Conservation (phyloP, 2,113 vertebrate genomes). For the Hemiprocne comata region DNA sequence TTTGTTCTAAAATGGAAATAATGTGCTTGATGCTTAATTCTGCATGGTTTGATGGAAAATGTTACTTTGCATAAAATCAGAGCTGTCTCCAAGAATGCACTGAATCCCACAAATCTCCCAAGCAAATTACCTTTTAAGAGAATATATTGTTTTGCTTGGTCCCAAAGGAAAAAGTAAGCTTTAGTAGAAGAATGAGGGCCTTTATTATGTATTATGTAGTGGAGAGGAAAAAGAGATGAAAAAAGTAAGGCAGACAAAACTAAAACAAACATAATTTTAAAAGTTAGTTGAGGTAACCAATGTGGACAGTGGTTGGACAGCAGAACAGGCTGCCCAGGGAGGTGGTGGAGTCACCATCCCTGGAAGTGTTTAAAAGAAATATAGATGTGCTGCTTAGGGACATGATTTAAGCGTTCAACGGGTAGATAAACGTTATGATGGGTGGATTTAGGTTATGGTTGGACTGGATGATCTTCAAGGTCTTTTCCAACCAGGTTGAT, state of each 20-base stretch:
- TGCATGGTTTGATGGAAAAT: neutral
- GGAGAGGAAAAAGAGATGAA: neutral
- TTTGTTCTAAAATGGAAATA: neutral
- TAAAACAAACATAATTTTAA: neutral
- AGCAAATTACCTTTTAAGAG: constrained; percentile 36
- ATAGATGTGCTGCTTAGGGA: no score
- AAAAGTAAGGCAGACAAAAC: neutral
- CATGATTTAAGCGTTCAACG: no score
- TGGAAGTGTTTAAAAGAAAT: no score
- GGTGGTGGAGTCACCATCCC: no score
- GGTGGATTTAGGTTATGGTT: no score
- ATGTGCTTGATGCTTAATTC: neutral
- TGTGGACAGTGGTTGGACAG: no score
- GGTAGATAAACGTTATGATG: no score
- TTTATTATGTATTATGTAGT: neutral
- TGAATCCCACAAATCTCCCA: constrained; percentile 14
- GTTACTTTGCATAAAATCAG: constrained; percentile 15
- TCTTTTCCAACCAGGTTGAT: no score
- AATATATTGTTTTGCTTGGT: neutral
- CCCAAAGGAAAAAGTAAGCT: neutral
- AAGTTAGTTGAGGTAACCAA: neutral
- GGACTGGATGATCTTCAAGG: no score
- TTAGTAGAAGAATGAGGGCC: neutral
- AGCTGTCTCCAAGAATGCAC: neutral
- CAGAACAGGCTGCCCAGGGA: no score